phyloP scores from a whole-genome alignment of 2,888 invertebrate species.

The Didymodactylos carnosus region DNA sequence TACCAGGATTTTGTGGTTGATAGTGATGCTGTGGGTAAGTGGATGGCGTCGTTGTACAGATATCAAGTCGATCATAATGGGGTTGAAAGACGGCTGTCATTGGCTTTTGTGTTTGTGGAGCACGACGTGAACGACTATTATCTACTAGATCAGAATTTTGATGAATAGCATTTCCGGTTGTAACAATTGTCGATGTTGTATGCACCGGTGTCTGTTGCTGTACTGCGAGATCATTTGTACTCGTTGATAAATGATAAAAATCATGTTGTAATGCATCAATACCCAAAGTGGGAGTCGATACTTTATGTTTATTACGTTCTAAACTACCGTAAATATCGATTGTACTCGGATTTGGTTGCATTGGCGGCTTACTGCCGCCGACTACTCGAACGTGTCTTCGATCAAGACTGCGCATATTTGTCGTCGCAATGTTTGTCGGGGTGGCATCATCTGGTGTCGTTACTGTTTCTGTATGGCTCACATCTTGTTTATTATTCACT shows the following conservation, averaged over 20 bases:
- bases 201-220: too few species aligned
- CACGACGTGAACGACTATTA: neutral
- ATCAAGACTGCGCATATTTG: neutral
- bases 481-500: too few species aligned
- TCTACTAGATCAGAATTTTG: neutral
- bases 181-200: neutral
- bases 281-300: neutral
- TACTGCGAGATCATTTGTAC: too few species aligned
- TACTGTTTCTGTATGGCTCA: neutral
- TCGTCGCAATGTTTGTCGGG: neutral
- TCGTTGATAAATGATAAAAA: neutral
- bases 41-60: neutral
- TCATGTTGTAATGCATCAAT: neutral
- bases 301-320: constrained; percentile 1
- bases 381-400: neutral
- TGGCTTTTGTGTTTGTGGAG: too few species aligned
- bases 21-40: too few species aligned
- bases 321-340: neutral
- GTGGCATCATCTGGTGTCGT: neutral
- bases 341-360: neutral
- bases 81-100: neutral
- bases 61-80: neutral
- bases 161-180: neutral
- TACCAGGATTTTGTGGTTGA: too few species aligned
- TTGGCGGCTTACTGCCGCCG: too few species aligned